phyloP scores from a whole-genome alignment of 2,797 vertebrate genomes.

The Oryzias dopingdopingensis region DNA sequence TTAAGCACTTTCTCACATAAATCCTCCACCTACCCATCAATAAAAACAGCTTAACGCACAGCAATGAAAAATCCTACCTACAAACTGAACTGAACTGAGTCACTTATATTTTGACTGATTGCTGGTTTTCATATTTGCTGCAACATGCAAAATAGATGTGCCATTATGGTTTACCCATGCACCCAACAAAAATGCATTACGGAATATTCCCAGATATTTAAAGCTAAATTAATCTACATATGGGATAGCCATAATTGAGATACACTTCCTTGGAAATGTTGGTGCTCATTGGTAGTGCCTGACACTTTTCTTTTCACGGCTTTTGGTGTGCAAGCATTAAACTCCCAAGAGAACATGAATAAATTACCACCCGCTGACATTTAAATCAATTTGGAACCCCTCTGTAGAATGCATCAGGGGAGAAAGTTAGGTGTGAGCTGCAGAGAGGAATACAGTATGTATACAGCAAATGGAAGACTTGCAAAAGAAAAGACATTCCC shows the following conservation, averaged over 20 bases:
- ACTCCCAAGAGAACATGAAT: conserved; percentile 49
- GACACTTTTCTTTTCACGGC: conserved; percentile 26
- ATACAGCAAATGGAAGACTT: conserved; percentile 44
- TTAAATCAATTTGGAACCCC: conserved; percentile 43
- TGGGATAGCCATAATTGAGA: conserved; percentile 53
- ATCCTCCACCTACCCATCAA: conserved; percentile 14
- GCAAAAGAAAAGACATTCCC: conserved; percentile 32
- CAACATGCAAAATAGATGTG: conserved; percentile 44
- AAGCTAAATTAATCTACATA: conserved; percentile 39
- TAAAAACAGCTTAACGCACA: conserved; percentile 62
- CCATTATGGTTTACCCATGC: not conserved
- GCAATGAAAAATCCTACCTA: conserved; percentile 41
- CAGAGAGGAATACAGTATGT: conserved; percentile 23
- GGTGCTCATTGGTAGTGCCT: conserved; percentile 39
- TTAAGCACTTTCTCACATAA: conserved; percentile 58
- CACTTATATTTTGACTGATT: conserved; percentile 43
- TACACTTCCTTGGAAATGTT: conserved; percentile 45
- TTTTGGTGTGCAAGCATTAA: conserved; percentile 42
- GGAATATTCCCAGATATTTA: conserved; percentile 44
- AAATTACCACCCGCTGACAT: conserved; percentile 50
- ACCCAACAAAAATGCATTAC: conserved; percentile 7
- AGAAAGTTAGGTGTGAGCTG: conserved; percentile 13
- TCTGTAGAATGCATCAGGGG: conserved; percentile 29
- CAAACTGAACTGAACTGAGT: conserved; percentile 33
- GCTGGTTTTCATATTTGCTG: not conserved